These are phyloP conservation scores for Helobdella robusta DNA, from an alignment of 2,888 invertebrate genomes.

Conservation along the genomic window DNA sequence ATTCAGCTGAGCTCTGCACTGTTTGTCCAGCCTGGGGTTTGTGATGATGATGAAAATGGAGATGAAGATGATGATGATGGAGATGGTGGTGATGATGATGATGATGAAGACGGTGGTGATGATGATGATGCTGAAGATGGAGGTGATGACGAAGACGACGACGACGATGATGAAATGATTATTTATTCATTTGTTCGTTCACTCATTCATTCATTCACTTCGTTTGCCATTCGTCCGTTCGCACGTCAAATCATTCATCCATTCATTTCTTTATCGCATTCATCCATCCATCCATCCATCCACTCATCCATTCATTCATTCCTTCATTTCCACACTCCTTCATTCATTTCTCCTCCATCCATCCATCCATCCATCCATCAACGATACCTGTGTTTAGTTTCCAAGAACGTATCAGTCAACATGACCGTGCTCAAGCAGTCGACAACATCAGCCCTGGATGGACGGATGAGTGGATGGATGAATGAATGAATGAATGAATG, in stretches of 20 bases:
- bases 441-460: conserved; percentile 60
- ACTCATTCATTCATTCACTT: too few species aligned
- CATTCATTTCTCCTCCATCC: too few species aligned
- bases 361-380: conserved; percentile 32
- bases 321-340: background rate
- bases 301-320: too few species aligned
- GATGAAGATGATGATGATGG: too few species aligned
- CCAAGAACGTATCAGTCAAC: conserved; percentile 70
- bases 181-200: too few species aligned
- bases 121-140: too few species aligned
- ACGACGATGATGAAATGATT: too few species aligned
- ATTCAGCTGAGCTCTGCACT: conserved; percentile 79
- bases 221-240: too few species aligned
- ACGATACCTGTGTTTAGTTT: conserved; percentile 62
- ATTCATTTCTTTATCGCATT: too few species aligned
- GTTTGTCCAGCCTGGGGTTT: conserved; percentile 64
- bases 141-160: too few species aligned
- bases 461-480: background rate
- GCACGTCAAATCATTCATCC: too few species aligned
- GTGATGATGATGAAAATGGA: background rate
- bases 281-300: too few species aligned
- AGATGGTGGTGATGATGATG: background rate
- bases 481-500: background rate
- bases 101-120: conserved; percentile 2
- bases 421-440: conserved; percentile 80